Base-by-base conservation (phyloP, 2,113 vertebrate genomes). In the Siniperca knerii region DNA sequence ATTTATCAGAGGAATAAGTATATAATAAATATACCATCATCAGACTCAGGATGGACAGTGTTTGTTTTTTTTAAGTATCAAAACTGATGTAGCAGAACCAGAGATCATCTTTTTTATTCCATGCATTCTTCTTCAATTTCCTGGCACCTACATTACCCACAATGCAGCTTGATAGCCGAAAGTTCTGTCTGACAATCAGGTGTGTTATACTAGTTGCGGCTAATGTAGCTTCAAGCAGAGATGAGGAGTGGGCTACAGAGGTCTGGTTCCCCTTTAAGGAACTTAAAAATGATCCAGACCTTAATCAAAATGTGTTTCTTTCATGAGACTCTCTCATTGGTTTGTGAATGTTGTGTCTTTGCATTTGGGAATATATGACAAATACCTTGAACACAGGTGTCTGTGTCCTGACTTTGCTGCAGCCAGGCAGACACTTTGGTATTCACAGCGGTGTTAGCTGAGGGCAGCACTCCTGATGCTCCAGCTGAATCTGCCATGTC, bases 371-470 rank as follows among this genome's bases (percentile, higher is more conserved):
- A 0, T 37, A 33, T 25, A 37, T 0, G n/a, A 57, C 15, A 15
- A 11, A 29, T 92, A 98, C 98, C 97, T 1, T 97, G 96, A 13
- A 94, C 96, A 57, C 97, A 99, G 77, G 89, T 93, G 83, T 97
- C 97, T 4, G 96, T 91, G 55, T 95, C 89, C 6, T 96, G 96
- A 23, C 95, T 97, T 87, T 97, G 96, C 94, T 97, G 96, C 81
- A 98, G 95, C 98, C 98, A 98, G 0, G 96, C 57, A 18, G 95
- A 93, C 79, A 98, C 96, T 87, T 97, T 96, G 90, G 85, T 96
- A 95, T 94, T 91, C 21, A 85, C 90, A 0, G 72, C 92, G 0
- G 92, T 82, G 46, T 91, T 91, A 9, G 84, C 90, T 29, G 90
- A 95, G 0, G 90, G 93, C 23, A 86, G 79, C 61, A 61, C 79